Percentiles rank a stretch among this genome's conserved stretches.
Conservation (phyloP, 2,888 invertebrate species). For the Polymixis flavicincta region DNA sequence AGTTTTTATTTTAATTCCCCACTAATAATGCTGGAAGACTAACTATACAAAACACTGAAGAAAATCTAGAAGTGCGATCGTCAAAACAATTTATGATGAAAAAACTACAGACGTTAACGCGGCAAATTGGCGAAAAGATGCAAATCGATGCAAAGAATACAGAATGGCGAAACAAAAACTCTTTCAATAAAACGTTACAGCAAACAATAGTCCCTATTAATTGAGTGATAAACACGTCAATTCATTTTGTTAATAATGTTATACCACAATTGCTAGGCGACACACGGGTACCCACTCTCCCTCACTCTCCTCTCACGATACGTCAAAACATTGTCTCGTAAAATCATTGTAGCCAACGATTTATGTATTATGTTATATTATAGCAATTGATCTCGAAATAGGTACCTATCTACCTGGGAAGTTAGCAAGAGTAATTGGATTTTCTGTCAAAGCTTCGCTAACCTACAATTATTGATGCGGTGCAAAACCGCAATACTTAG, state of each 20-base stretch:
- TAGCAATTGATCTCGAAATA: not conserved
- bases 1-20: not conserved
- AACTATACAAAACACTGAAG: too few species aligned
- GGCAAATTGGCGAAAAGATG: not conserved
- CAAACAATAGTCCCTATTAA: not conserved
- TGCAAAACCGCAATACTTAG: not conserved
- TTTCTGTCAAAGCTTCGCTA: not conserved
- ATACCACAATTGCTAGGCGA: not conserved
- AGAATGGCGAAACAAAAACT: not conserved
- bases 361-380: not conserved
- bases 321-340: not conserved
- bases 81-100: too few species aligned
- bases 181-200: not conserved
- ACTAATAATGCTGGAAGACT: not conserved
- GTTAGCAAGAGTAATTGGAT: slow-evolving; percentile 5
- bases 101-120: not conserved
- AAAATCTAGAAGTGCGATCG: not conserved
- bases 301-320: not conserved
- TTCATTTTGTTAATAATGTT: not conserved
- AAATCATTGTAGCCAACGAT: not conserved
- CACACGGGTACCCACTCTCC: not conserved
- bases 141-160: not conserved
- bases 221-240: not conserved
- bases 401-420: not conserved
- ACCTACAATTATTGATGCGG: not conserved